Evolutionary conservation across 2,113 vertebrate genomes (phyloP), one percentile per base, ranked within the genome.

Genomic region (Melanotaenia duboulayi): DNA sequence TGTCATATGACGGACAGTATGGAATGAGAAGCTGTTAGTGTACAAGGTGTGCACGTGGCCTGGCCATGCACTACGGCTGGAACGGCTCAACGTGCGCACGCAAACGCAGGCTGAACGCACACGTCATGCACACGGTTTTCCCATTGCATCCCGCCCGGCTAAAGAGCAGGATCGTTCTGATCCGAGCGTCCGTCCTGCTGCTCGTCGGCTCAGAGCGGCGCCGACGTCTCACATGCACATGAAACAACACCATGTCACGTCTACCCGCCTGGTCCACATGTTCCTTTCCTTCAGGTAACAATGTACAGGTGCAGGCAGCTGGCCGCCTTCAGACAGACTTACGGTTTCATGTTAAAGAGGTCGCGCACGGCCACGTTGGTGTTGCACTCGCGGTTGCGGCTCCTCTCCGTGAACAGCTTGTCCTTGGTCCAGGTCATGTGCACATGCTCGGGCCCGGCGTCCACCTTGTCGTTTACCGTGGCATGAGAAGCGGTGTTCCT

Each of bases 371-470:
- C 94, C 7, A 96, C 65, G 0, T 50, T 70, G 11, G 91, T 65
- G 0, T 76, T 71, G 17, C 84, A 72, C 37, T 98, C 96, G 64
- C 94, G 96, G 87, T 71, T 94, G 57, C 94, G 96, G 71, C 92
- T 90, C 22, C 96, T 96, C 84, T 98, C 97, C 0, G 91, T 85
- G 4, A 92, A 87, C 56, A 97, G 89, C 80, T 97, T 99, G 71
- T 99, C 97, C 91, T 97, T 98, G 11, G 97, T 99, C 97, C 97
- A 99, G 25, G 97, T 99, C 97, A 99, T 99, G 44, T 99, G 97
- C 49, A 97, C 95, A 44, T 90, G 94, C 16, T 98, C 97, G 0
- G 95, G 94, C 0, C 80, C 65, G 7, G 83, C 52, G 11, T 94
- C 80, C 0, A 91, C 74, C 68, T 93, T 93, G 67, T 93, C 91